These are phyloP conservation scores for Lumbricus terrestris DNA, from an alignment of 2,888 invertebrate genomes.

Conservation along the genomic window DNA sequence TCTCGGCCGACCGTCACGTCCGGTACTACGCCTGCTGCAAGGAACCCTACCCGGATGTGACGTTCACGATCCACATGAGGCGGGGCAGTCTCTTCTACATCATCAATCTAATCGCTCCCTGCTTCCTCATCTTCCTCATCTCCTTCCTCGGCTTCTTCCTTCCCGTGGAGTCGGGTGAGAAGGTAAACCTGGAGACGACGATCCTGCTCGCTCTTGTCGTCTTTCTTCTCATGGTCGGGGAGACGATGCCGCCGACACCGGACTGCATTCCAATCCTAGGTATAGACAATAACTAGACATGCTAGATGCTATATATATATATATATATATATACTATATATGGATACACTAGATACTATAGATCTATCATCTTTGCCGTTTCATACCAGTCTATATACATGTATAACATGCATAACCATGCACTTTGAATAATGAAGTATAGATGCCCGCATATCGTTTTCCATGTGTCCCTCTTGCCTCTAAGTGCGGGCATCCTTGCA, in stretches of 20 bases:
- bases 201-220: constrained; percentile 43
- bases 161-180: constrained; percentile 44
- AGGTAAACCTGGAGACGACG: constrained; percentile 43
- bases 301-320: too few species aligned
- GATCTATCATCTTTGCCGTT: too few species aligned
- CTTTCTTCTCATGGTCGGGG: constrained; percentile 43
- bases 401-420: too few species aligned
- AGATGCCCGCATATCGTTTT: too few species aligned
- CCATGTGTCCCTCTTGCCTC: too few species aligned
- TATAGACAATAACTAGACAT: background rate
- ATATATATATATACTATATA: too few species aligned
- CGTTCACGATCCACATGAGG: constrained; percentile 44
- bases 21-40: constrained; percentile 43
- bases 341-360: too few species aligned
- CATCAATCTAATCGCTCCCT: constrained; percentile 44
- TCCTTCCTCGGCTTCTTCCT: constrained; percentile 46
- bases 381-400: too few species aligned
- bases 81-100: constrained; percentile 44
- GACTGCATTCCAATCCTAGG: constrained; percentile 43
- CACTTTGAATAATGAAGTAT: too few species aligned
- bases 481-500: too few species aligned
- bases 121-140: constrained; percentile 45
- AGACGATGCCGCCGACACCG: constrained; percentile 45
- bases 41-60: constrained; percentile 45
- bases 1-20: constrained; percentile 38